phyloP scores from a whole-genome alignment of 2,113 vertebrate genomes.

The Scomber scombrus region DNA sequence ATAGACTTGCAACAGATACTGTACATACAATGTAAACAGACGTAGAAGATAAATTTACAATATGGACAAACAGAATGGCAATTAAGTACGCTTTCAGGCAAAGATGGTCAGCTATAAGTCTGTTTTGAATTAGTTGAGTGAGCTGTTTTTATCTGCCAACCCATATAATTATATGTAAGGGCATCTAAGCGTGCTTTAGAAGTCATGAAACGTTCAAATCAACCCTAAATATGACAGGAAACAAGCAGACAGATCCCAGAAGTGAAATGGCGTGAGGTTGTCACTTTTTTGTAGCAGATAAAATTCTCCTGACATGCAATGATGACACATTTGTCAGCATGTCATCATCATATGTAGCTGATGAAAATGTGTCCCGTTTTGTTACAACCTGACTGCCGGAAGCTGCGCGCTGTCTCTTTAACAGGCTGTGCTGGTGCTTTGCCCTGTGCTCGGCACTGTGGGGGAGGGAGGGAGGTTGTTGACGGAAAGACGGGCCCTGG shows the following conservation, averaged over 20 bases:
- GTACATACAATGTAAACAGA: neutral
- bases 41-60: neutral
- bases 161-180: no score
- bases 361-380: slow-evolving; percentile 54
- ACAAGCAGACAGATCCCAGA: neutral
- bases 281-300: neutral
- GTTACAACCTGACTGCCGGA: slow-evolving; percentile 21
- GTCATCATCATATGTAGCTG: slow-evolving; percentile 62
- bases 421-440: slow-evolving; percentile 64
- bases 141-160: no score
- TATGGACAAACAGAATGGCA: neutral
- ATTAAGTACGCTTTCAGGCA: neutral
- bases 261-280: neutral
- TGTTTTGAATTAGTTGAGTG: no score
- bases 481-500: slow-evolving; percentile 54
- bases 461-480: slow-evolving; percentile 75
- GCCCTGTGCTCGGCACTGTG: slow-evolving; percentile 67
- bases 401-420: slow-evolving; percentile 79
- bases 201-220: neutral
- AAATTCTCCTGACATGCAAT: slow-evolving; percentile 13
- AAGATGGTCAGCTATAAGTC: neutral
- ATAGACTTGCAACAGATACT: neutral
- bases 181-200: no score
- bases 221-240: neutral
- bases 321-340: slow-evolving; percentile 52